Evolutionary conservation across 2,888 invertebrate species (phyloP), one percentile per base, ranked within the genome.

Genomic region (Hedychridium roseum): DNA sequence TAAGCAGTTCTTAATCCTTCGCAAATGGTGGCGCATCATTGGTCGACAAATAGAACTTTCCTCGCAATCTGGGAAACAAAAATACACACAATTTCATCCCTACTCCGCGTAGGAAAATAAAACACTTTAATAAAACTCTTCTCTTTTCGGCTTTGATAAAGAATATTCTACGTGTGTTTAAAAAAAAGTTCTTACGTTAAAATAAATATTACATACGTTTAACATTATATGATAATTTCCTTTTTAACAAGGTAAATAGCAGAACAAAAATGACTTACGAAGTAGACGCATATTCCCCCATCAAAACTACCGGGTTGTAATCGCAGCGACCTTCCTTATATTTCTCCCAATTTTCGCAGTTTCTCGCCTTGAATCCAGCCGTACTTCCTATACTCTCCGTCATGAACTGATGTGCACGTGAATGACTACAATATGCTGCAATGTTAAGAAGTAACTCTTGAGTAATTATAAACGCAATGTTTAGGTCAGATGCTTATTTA

Each of bases 11-110:
- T 69, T 48, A 69, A 40, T 61, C 60, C 15, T 62, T 50, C 9
- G 73, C 72, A 39, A 73, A 73, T 0, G 73, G 73, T 17, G 76
- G 68, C 18, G 68, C 65, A 18, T 60, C 61, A 43, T 74, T 74
- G 41, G 74, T 74, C 30, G 60, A 48, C 31, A 74, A 47, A 35
- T 64, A 74, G 44, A 72, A 74, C 26, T 71, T 73, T 34, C 74
- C 74, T 38, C 74, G 66, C 37, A 74, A 57, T 26, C 74, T 74
- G 51, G 4, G 59, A 20, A 7, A 20, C 31, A 34, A 30, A 15
- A n/a, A 32, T 23, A 35, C 20, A 20, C 28, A 43, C 37, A 2
- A 16, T 30, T 9, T n/a, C n/a, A n/a, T n/a, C n/a, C n/a, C n/a
- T n/a, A n/a, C n/a, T n/a, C n/a, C n/a, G n/a, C n/a, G n/a, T n/a